phyloP scores from a whole-genome alignment of 1,140 invertebrate genomes.

The Brachionus koreanus region DNA sequence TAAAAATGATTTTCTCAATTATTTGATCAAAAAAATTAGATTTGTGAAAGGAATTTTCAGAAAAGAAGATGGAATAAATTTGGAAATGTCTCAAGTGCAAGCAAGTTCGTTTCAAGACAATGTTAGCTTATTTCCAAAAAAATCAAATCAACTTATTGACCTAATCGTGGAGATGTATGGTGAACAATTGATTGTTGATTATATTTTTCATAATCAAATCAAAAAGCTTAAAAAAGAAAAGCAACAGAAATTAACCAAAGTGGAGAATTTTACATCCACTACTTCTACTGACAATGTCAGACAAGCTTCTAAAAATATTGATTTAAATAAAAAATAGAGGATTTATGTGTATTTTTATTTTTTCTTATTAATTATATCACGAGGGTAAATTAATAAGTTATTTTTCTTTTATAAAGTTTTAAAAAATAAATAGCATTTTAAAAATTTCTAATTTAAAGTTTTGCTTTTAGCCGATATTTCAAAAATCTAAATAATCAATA shows the following conservation, averaged over 20 bases:
- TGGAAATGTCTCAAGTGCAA: not conserved
- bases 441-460: not conserved
- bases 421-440: not conserved
- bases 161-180: not conserved
- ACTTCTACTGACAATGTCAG: not conserved
- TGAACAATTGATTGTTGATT: not conserved
- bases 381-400: not conserved
- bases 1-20: conserved; percentile 1
- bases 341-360: not conserved
- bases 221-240: not conserved
- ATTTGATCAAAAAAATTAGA: conserved; percentile 6
- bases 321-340: not conserved
- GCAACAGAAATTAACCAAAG: not conserved
- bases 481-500: not conserved
- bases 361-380: not conserved
- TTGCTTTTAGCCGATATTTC: too few relatives aligned
- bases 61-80: not conserved
- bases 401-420: not conserved
- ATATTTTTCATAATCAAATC: not conserved
- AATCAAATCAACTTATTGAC: not conserved
- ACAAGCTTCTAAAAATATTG: not conserved
- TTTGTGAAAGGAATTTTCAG: not conserved
- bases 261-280: not conserved
- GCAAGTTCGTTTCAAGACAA: not conserved
- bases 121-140: not conserved